Base-by-base conservation (phyloP, 2,797 vertebrate genomes). In the Bovichtus diacanthus region DNA sequence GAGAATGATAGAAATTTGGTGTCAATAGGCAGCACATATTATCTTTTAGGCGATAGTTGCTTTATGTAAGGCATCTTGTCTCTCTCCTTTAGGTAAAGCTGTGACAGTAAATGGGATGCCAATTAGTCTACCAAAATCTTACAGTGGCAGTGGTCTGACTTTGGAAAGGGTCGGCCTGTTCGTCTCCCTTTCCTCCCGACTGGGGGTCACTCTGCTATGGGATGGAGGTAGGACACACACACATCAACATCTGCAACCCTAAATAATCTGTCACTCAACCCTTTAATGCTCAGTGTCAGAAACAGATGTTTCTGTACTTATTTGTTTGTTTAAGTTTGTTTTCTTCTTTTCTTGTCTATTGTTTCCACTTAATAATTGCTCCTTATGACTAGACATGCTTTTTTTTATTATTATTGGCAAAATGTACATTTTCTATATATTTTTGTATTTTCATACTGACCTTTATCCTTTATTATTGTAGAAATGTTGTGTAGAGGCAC, bases 151-250 rank as follows among this genome's bases (percentile, higher is more conserved):
- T 0, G 96, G 97, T 16, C 91, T 99, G 82, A 88, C 86, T 13
- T 84, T 98, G 83, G 95, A 93, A 71, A 90, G 41, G 0, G 89
- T 95, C 0, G 97, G 97, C 11, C 82, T 98, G 31, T 98, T 97
- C 70, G 94, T 98, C 18, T 92, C 96, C 11, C 94, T 99, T 15
- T 92, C 95, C 0, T 95, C 97, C 0, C 94, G 70, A 5, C 80
- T 96, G 31, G 98, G 97, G 2, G 90, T 99, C 80, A 93, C 93
- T 0, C 90, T 98, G 74, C 95, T 98, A 1, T 98, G 97, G 97
- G 98, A 98, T 1, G 97, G 97, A 94, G 98, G 97, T 98, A 91
- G 76, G 88, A 44, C 9, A 31, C 66, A 41, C 25, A 53, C n/a
- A 46, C 13, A 50, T 46, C 6, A 43, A 21, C 19, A 5, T 49